A percentile compares a stretch with the other conserved stretches of the same genome.
phyloP scores from a whole-genome alignment of 53 echinoderm and acorn worm species.

The Hippasteria phrygiana region DNA sequence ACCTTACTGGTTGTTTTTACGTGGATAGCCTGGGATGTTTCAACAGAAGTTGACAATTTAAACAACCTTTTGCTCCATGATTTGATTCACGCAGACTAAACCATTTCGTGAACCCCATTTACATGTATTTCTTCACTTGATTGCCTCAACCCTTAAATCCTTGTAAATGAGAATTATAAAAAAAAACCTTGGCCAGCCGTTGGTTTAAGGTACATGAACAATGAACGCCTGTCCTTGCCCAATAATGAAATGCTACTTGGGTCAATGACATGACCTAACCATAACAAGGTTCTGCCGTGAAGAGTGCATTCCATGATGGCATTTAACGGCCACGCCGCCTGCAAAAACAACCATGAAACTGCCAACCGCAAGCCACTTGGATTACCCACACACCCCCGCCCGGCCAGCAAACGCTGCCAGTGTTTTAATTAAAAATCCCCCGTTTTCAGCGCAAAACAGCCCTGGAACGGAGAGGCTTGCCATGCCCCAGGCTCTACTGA shows the following conservation, averaged over 20 bases:
- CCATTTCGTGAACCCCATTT: too few relatives aligned
- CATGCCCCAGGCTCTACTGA: background rate
- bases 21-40: too few relatives aligned
- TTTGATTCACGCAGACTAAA: too few relatives aligned
- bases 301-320: slow-evolving; percentile 12
- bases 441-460: background rate
- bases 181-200: background rate
- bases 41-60: too few relatives aligned
- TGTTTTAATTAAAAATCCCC: slow-evolving; percentile 50
- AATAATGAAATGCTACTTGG: slow-evolving; percentile 20
- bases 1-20: too few relatives aligned
- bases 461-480: background rate
- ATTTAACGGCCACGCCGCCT: slow-evolving; percentile 14
- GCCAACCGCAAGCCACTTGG: slow-evolving; percentile 41
- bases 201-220: background rate
- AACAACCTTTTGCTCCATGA: too few relatives aligned
- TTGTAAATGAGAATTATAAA: too few relatives aligned
- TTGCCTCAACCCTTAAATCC: background rate
- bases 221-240: slow-evolving; percentile 38
- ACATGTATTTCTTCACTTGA: too few relatives aligned
- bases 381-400: background rate
- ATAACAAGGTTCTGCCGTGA: slow-evolving; percentile 1
- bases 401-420: background rate
- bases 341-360: slow-evolving; percentile 20
- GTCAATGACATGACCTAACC: slow-evolving; percentile 58